Conservation (phyloP, 2,113 vertebrate genomes). For the Gopherus evgoodei region DNA sequence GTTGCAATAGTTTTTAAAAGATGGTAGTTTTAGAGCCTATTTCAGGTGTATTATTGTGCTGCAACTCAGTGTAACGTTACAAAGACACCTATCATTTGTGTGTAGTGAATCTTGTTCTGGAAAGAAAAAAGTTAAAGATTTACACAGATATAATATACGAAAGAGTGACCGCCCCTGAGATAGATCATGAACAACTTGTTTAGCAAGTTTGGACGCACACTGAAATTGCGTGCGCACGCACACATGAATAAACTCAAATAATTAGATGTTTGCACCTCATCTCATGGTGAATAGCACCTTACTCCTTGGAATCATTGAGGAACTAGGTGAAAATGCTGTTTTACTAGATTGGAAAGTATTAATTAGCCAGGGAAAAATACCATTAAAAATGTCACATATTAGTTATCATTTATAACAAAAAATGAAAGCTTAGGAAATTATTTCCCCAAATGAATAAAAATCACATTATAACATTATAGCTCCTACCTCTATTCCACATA, state of each 20-base stretch:
- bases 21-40: background rate
- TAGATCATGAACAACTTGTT: background rate
- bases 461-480: background rate
- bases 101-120: background rate
- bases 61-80: background rate
- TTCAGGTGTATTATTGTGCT: background rate
- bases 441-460: background rate
- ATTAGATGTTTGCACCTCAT: background rate
- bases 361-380: background rate
- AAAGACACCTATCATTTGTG: background rate
- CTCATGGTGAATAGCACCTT: background rate
- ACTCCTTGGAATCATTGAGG: background rate
- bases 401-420: background rate
- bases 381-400: background rate
- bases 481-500: background rate
- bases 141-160: background rate
- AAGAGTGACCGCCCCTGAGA: background rate
- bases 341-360: background rate
- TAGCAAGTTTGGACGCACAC: background rate
- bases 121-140: background rate
- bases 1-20: background rate
- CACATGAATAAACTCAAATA: background rate
- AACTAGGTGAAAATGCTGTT: constrained; percentile 16
- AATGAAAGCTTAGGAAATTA: background rate
- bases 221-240: background rate